These are phyloP conservation scores for Xestia c-nigrum DNA, from an alignment of 2,888 invertebrate genomes.

Conservation along the genomic window DNA sequence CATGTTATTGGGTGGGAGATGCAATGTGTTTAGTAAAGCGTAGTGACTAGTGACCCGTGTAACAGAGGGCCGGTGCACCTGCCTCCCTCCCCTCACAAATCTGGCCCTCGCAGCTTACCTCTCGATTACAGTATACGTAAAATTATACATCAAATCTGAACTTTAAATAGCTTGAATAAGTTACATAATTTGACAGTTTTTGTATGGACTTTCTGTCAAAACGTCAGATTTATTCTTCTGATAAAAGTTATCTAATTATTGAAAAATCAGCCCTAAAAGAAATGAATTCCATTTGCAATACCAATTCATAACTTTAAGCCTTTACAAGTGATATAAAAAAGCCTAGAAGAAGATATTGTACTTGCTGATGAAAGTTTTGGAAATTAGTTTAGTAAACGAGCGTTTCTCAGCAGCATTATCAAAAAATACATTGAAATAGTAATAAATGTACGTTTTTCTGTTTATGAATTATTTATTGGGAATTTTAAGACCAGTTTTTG, in stretches of 20 bases:
- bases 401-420: neutral
- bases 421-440: neutral
- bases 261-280: no score
- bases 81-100: slow-evolving; percentile 86
- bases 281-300: neutral
- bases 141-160: slow-evolving; percentile 54
- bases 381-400: neutral
- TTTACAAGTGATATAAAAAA: neutral
- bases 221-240: no score
- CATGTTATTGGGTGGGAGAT: slow-evolving; percentile 66
- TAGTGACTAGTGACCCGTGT: slow-evolving; percentile 79
- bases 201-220: no score
- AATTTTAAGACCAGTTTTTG: slow-evolving; percentile 25
- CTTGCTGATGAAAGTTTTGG: neutral
- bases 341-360: neutral
- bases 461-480: slow-evolving; percentile 1
- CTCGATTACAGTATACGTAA: slow-evolving; percentile 72
- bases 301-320: neutral
- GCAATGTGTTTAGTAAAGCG: slow-evolving; percentile 62
- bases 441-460: neutral
- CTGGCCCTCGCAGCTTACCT: slow-evolving; percentile 85
- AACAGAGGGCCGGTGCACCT: slow-evolving; percentile 87
- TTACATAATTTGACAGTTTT: no score
- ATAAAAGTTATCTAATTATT: no score
- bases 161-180: neutral